Evolutionary conservation across 2,888 invertebrate species (phyloP), one percentile per base, ranked within the genome.

Genomic region (Lapara coniferarum): DNA sequence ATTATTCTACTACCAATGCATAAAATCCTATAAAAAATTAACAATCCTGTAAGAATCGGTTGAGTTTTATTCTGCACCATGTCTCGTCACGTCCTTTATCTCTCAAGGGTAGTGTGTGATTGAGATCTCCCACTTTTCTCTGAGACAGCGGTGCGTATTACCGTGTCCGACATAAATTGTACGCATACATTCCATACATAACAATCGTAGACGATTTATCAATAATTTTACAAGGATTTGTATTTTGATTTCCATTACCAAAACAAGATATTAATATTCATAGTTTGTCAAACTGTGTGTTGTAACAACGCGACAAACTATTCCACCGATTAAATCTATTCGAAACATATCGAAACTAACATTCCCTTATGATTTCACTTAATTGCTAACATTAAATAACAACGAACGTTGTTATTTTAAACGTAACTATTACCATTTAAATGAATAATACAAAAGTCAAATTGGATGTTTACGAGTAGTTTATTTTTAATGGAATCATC

Each of bases 71-170:
- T 59, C 10, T 16, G 44, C 3, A 44, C 16, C n/a, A 59, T 3
- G 37, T 37, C 37, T 58, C n/a, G n/a, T 37, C 37, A 58, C 37
- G n/a, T 58, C 44, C 37, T 58, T 58, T 37, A 58, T 58, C 37
- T 44, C 37, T 58, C 58, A 37, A 58, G 44, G 58, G 44, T 7
- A 16, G 12, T n/a, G 58, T 58, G 51, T 58, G 58, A 58, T 58
- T 37, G 58, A 58, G 58, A 58, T 58, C 44, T 37, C n/a, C 58
- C 58, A 58, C 58, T 58, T 58, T 58, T 58, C 44, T 44, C n/a
- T 10, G 58, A 2, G 37, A 58, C 58, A 58, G 58, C 44, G 44
- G 44, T 16, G 10, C 58, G 58, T n/a, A 13, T 59, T 59, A n/a
- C n/a, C 46, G 25, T 56, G 44, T 10, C 44, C 16, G 46, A 59